Conservation (phyloP, 2,888 invertebrate genomes). For the Oeneis ivallda region DNA sequence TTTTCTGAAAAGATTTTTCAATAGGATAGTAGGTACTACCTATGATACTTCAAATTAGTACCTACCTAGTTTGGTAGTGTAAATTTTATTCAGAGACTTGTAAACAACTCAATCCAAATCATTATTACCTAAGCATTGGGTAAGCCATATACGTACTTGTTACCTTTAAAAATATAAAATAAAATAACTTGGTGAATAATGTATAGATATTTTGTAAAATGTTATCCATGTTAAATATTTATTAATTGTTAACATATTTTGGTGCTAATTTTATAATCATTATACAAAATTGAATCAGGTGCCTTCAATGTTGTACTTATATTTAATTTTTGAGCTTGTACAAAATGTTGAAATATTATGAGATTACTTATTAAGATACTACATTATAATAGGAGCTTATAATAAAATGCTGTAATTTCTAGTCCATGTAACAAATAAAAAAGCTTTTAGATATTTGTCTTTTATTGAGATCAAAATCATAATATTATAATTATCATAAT, state of each 20-base stretch:
- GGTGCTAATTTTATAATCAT: conserved; percentile 40
- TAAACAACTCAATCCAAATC: too few species aligned
- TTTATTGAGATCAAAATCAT: conserved; percentile 36
- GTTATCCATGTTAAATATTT: conserved; percentile 16
- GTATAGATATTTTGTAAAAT: neutral
- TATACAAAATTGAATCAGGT: conserved; percentile 43
- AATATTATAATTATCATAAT: neutral
- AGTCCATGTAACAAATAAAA: conserved; percentile 73
- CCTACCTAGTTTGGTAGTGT: too few species aligned
- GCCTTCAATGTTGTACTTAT: conserved; percentile 58
- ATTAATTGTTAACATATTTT: conserved; percentile 23
- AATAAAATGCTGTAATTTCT: conserved; percentile 67
- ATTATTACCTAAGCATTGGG: too few species aligned
- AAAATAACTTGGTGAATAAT: too few species aligned
- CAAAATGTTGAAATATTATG: conserved; percentile 25
- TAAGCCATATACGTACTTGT: too few species aligned
- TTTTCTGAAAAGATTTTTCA: too few species aligned
- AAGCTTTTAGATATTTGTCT: conserved; percentile 59
- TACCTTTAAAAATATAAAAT: too few species aligned
- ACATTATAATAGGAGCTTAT: conserved; percentile 51
- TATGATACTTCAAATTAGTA: too few species aligned
- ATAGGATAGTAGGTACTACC: too few species aligned
- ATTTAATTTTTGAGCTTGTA: conserved; percentile 25
- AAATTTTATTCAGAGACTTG: too few species aligned
- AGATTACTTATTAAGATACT: conserved; percentile 48